phyloP scores from a whole-genome alignment of 2,113 vertebrate species.

The Carlito syrichta region DNA sequence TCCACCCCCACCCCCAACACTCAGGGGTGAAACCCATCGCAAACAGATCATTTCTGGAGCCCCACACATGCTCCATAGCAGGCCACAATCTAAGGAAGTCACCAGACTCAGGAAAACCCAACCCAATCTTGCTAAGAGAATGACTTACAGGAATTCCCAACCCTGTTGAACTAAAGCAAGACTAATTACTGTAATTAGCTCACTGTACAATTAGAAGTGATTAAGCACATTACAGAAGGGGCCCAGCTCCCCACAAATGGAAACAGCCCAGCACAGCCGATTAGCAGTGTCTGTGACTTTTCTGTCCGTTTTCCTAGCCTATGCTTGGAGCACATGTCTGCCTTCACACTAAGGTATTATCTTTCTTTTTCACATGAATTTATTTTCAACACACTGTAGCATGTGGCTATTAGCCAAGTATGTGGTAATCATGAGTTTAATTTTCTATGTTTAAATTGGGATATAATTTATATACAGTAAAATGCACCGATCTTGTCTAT shows the following conservation, averaged over 20 bases:
- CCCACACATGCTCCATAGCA: too few species aligned
- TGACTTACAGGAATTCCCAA: constrained; percentile 7
- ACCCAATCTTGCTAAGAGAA: neutral
- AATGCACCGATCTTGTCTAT: neutral
- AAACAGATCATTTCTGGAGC: neutral
- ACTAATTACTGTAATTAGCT: constrained; percentile 57
- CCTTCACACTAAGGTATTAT: neutral
- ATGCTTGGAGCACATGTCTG: neutral
- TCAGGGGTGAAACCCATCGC: neutral
- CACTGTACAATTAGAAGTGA: constrained; percentile 23
- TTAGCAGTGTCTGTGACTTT: neutral
- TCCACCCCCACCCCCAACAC: neutral
- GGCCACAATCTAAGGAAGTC: neutral
- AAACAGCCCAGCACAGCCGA: neutral
- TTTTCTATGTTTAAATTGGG: neutral
- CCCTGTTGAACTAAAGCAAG: neutral
- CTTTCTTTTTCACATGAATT: neutral
- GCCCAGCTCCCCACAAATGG: neutral
- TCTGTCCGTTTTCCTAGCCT: neutral
- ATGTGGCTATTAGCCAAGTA: neutral
- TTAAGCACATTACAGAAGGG: neutral
- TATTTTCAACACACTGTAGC: neutral
- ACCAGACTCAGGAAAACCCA: neutral
- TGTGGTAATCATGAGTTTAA: neutral
- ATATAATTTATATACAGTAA: neutral